Evolutionary conservation across 2,113 vertebrate species (phyloP).

Genomic region (Tyto alba): DNA sequence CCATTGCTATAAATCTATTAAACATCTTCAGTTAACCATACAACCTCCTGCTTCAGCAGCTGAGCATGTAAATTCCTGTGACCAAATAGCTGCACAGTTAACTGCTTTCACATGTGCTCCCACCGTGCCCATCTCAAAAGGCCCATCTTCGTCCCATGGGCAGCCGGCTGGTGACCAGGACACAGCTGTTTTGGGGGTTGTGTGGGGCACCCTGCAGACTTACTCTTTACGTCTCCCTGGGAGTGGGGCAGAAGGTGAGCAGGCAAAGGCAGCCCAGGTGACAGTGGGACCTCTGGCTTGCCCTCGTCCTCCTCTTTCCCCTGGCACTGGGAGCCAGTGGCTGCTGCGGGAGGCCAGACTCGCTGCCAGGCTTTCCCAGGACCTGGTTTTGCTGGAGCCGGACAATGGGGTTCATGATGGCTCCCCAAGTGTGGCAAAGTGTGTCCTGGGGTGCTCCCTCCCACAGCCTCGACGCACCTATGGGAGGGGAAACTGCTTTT

Average conservation of each 20-base stretch:
- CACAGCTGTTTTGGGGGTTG: not conserved
- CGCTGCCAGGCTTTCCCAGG: not conserved
- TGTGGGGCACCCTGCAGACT: not conserved
- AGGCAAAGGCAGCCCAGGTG: not conserved
- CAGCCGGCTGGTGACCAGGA: not conserved
- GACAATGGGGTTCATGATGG: accelerated
- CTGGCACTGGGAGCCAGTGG: not conserved
- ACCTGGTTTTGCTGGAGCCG: not conserved
- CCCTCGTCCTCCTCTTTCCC: not conserved
- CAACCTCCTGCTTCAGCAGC: constrained; percentile 34
- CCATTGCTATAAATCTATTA: constrained; percentile 24
- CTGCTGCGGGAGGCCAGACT: not conserved
- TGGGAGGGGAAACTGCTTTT: not conserved
- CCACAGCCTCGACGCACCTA: not conserved
- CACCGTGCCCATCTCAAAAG: not conserved
- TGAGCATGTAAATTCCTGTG: constrained; percentile 50
- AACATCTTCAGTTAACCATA: constrained; percentile 11
- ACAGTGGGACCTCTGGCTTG: not conserved
- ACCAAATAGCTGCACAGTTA: constrained; percentile 24
- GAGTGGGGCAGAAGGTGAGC: accelerated
- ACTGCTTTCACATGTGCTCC: constrained; percentile 36
- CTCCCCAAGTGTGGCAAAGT: accelerated
- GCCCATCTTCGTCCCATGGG: accelerated
- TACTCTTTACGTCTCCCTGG: accelerated
- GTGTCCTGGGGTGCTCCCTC: not conserved